phyloP scores from a whole-genome alignment of 92 coral and sea anemone species.

The Epizoanthus illoricatus region DNA sequence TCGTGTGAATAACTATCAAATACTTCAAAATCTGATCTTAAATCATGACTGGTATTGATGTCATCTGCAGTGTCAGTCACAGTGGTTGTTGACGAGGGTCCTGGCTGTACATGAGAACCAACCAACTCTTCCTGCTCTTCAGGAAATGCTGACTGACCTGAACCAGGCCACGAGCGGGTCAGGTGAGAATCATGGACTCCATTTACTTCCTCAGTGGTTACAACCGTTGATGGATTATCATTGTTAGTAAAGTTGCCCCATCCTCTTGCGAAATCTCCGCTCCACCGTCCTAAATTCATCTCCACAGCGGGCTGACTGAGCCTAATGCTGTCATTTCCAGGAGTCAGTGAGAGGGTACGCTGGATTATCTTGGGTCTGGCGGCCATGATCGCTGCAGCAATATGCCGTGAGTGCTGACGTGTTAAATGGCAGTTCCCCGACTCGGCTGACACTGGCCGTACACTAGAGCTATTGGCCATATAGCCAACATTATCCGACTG shows the following conservation, averaged over 20 bases:
- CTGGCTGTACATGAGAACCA: background rate
- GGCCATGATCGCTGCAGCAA: constrained; percentile 60
- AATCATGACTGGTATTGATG: background rate
- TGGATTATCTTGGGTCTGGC: constrained; percentile 46
- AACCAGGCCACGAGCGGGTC: constrained; percentile 1
- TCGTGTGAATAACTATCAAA: background rate
- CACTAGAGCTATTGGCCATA: background rate
- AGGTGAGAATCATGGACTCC: background rate
- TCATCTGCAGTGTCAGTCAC: background rate
- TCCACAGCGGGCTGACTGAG: constrained; percentile 62
- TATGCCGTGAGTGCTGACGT: constrained; percentile 47
- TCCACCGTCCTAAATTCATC: constrained; percentile 51
- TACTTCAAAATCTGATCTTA: background rate
- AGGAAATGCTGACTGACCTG: background rate
- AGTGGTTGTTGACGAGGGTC: background rate
- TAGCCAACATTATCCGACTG: background rate
- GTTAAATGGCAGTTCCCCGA: constrained; percentile 14
- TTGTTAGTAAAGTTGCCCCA: constrained; percentile 48
- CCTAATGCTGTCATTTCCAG: constrained; percentile 51
- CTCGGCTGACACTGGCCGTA: constrained; percentile 40
- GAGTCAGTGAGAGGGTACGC: constrained; percentile 36
- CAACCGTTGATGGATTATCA: constrained; percentile 41
- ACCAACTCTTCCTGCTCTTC: background rate
- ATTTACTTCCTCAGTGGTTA: constrained; percentile 32
- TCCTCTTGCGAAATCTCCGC: constrained; percentile 45